Evolutionary conservation across 2,888 invertebrate species (phyloP), one percentile per base, ranked within the genome.

Genomic region (Octonoba sinensis): DNA sequence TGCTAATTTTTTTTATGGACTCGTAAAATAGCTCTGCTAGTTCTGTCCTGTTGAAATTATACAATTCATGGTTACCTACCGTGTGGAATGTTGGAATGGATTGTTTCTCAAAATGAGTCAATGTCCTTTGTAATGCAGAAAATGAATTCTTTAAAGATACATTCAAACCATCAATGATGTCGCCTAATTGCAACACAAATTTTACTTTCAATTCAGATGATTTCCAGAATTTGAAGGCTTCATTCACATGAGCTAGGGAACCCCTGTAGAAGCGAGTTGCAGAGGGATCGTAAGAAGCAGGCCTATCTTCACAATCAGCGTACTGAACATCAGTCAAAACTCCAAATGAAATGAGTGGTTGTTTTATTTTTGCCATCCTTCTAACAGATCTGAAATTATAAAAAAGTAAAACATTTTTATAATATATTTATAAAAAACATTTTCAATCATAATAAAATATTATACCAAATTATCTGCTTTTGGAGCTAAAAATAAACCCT

Each of bases 31-130:
- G 62, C 24, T 71, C 13, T 8, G 82, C 82, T 27, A 88, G 85
- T 62, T 86, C 83, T 57, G 86, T 74, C 16, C 87, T 85, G 3
- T 85, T 83, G 79, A 89, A 88, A 85, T 89, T 89, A 84, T 89
- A 89, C 15, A 88, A 85, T 77, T 89, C 89, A 84, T 89, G 89
- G 85, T 89, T 89, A 46, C 89, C 89, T 82, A 87, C 86, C 11
- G 87, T 85, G 84, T 89, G 88, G 74, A 85, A 86, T 11, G 85
- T 85, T 6, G 84, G 85, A 57, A 86, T 84, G 18, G 77, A 54
- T 64, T 85, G 72, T 44, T 78, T 36, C 22, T 85, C 84, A 72
- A 88, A 87, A 12, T 85, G 85, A n/a, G 85, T 84, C 27, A 88
- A 64, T 11, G 87, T 86, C 36, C 84, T 83, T n/a, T 83, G 70